Percentiles rank a stretch among this genome's conserved stretches.
These are phyloP conservation scores for Corapipo altera DNA, from an alignment of 2,113 vertebrate genomes.

Conservation along the genomic window DNA sequence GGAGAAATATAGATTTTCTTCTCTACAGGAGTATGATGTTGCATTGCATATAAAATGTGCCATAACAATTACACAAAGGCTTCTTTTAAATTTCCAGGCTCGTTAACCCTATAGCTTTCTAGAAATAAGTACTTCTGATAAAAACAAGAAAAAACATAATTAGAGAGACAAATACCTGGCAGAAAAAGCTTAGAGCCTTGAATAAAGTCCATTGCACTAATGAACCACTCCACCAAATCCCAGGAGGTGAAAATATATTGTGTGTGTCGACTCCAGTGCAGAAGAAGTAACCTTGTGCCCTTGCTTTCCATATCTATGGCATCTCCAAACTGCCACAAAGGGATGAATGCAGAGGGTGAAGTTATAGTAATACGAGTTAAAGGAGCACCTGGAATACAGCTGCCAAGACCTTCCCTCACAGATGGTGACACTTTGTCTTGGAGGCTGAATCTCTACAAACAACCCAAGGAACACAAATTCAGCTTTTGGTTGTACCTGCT, in stretches of 20 bases:
- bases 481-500: background rate
- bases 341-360: background rate
- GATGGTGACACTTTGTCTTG: background rate
- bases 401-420: background rate
- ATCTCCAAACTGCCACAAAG: slow-evolving; percentile 6
- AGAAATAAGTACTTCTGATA: background rate
- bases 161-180: background rate
- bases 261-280: background rate
- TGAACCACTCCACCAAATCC: background rate
- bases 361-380: background rate
- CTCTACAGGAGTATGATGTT: slow-evolving; percentile 14
- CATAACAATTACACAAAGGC: slow-evolving; percentile 48
- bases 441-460: background rate
- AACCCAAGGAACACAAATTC: background rate
- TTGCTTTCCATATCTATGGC: slow-evolving; percentile 45
- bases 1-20: slow-evolving; percentile 66
- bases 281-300: slow-evolving; percentile 36
- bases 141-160: background rate
- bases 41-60: slow-evolving; percentile 19
- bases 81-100: background rate
- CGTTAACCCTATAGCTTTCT: background rate
- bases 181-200: background rate
- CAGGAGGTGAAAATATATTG: background rate
- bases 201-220: slow-evolving; percentile 24
- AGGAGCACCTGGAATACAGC: slow-evolving; percentile 6